Base-by-base conservation (phyloP, 1,140 invertebrate species). In the Marisa cornuarietis region DNA sequence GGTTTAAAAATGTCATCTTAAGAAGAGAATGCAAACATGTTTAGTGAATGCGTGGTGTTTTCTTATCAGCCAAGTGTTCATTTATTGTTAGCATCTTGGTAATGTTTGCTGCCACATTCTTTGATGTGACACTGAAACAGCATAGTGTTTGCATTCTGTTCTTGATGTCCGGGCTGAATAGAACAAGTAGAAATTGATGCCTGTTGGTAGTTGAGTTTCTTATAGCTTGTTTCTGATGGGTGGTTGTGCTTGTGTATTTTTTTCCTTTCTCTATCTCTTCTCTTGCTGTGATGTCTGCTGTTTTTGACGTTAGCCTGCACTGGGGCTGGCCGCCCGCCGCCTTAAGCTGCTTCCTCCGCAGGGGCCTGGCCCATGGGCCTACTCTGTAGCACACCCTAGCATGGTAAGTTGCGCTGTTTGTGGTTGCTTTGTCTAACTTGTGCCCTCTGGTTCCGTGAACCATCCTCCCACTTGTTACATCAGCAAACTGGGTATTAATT, bases 391-490 rank as follows among this genome's bases (percentile, higher is more conserved):
- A 52, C 71, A 71, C 71, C 71, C 78, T 73, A 62, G 71, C 71
- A 62, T 79, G 78, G 78, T 79, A 79, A 79, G 78, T 79, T 31
- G 61, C 42, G 63, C 78, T 51, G 79, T 84, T 77, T 68, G 26
- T 65, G 74, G 74, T 65, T 61, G 18, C 74, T 24, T 42, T 58
- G 54, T 58, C 54, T 18, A 58, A 58, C 54, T 58, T 58, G 31
- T 58, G 54, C 8, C 54, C 54, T 9, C 8, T 14, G 54, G 54
- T 58, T 58, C 54, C 54, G 16, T 58, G 54, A 58, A 58, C 1
- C 54, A 58, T 58, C 54, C 11, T 58, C 54, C 54, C 16, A 18
- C 16, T 8, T 58, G 4, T 58, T 58, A 58, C 54, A 6, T 18
- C 54, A 58, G 54, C 16, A 18, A 14, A 58, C 16, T 58, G 54